Evolutionary conservation across 2,113 vertebrate species (phyloP).

Genomic region (Clinocottus analis): DNA sequence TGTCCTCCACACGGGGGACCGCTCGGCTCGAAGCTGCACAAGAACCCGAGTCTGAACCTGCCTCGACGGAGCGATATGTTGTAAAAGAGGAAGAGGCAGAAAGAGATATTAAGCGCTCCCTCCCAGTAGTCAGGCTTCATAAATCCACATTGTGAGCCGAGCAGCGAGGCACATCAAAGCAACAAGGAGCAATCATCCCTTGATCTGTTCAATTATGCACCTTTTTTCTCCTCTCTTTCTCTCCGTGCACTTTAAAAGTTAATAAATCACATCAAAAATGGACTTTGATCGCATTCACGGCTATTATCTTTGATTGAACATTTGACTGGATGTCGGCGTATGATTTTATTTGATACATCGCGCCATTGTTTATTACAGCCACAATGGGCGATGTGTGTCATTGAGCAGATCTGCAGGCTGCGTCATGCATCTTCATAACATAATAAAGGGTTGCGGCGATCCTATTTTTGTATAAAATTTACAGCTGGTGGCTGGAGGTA

Average conservation of each 20-base stretch:
- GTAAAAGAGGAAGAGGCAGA: constrained; percentile 37
- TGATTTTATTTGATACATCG: constrained; percentile 12
- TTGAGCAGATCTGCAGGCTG: not conserved
- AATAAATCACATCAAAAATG: constrained; percentile 56
- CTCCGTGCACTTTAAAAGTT: constrained; percentile 48
- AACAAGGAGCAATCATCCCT: constrained; percentile 44
- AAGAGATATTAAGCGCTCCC: constrained; percentile 44
- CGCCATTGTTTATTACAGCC: constrained; percentile 4
- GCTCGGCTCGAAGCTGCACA: constrained; percentile 33
- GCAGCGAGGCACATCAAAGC: constrained; percentile 61
- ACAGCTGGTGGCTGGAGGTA: not conserved
- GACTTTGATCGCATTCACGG: constrained; percentile 57
- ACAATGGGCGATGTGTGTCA: not conserved
- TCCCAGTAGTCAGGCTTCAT: constrained; percentile 55
- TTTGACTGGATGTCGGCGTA: constrained; percentile 34
- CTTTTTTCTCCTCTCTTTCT: too few relatives aligned
- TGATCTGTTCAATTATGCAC: constrained; percentile 56
- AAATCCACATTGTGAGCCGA: constrained; percentile 53
- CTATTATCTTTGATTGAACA: constrained; percentile 49
- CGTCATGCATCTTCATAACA: constrained; percentile 4
- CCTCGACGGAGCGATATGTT: constrained; percentile 48
- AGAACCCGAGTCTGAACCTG: constrained; percentile 68
- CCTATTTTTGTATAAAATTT: not conserved
- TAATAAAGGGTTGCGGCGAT: not conserved
- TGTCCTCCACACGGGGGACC: constrained; percentile 44